A percentile compares a stretch with the other conserved stretches of the same genome.
Conservation (phyloP, 2,797 vertebrate species). For the Spinus pinus region DNA sequence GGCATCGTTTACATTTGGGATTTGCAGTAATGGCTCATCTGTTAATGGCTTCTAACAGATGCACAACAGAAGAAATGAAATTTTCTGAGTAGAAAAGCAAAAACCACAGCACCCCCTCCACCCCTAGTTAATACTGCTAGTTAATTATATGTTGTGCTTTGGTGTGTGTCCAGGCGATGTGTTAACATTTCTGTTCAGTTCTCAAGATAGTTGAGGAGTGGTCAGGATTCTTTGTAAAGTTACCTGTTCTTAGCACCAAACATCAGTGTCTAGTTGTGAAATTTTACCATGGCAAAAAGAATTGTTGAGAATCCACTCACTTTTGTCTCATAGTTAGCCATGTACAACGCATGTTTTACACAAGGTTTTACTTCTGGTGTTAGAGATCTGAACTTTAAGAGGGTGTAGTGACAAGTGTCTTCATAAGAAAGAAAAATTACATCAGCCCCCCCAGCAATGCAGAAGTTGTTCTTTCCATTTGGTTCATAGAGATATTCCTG, state of each 20-base stretch:
- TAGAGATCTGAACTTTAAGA: background rate
- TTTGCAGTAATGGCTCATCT: background rate
- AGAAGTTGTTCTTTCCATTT: background rate
- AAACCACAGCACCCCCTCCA: rapidly evolving
- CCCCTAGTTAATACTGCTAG: background rate
- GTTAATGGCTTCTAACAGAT: background rate
- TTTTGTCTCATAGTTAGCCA: background rate
- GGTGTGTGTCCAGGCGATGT: background rate
- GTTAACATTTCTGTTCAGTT: background rate
- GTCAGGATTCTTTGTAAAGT: background rate
- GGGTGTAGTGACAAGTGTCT: background rate
- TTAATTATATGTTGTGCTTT: background rate
- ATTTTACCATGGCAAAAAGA: background rate
- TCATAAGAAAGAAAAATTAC: background rate
- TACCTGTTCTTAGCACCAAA: background rate
- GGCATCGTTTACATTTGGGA: background rate
- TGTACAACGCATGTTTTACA: rapidly evolving
- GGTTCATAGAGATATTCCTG: background rate
- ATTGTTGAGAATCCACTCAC: background rate
- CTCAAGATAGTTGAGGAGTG: background rate
- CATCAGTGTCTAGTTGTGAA: rapidly evolving
- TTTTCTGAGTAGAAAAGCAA: background rate
- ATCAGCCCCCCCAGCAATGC: rapidly evolving
- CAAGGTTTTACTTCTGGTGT: rapidly evolving
- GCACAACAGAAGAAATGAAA: background rate